phyloP scores from a whole-genome alignment of 2,113 vertebrate species.

The Myotis brandtii region DNA sequence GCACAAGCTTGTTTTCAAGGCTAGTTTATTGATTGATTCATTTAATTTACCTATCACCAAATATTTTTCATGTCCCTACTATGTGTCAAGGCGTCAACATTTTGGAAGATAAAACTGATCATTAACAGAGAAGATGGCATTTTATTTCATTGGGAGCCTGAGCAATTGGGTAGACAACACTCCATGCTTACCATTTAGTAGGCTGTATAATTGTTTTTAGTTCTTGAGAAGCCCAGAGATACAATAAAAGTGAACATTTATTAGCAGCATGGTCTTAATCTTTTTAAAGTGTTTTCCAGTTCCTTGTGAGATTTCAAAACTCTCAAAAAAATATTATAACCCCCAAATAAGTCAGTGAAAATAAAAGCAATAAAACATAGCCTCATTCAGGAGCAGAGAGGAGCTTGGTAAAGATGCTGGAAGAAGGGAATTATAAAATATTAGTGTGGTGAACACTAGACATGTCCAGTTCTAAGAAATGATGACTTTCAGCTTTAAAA shows the following conservation, averaged over 20 bases:
- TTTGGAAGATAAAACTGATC: neutral
- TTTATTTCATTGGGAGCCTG: neutral
- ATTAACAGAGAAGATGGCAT: neutral
- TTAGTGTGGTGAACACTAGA: neutral
- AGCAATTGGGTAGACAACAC: neutral
- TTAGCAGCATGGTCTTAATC: neutral
- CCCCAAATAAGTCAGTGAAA: neutral
- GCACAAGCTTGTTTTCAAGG: neutral
- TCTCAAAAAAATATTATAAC: neutral
- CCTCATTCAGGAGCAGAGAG: neutral
- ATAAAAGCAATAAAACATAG: neutral
- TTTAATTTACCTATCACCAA: neutral
- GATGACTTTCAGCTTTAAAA: slow-evolving; percentile 14
- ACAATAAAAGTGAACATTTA: neutral
- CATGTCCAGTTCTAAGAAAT: neutral
- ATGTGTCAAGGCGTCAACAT: neutral
- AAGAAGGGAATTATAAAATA: neutral
- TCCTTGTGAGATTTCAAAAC: neutral
- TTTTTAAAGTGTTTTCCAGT: neutral
- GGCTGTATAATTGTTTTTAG: neutral
- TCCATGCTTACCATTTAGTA: neutral
- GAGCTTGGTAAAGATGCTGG: neutral
- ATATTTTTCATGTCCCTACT: neutral
- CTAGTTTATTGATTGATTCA: slow-evolving; percentile 7
- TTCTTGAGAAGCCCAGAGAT: neutral